Evolutionary conservation across 1,140 invertebrate species (phyloP).

Genomic region (Microvelia longipes): DNA sequence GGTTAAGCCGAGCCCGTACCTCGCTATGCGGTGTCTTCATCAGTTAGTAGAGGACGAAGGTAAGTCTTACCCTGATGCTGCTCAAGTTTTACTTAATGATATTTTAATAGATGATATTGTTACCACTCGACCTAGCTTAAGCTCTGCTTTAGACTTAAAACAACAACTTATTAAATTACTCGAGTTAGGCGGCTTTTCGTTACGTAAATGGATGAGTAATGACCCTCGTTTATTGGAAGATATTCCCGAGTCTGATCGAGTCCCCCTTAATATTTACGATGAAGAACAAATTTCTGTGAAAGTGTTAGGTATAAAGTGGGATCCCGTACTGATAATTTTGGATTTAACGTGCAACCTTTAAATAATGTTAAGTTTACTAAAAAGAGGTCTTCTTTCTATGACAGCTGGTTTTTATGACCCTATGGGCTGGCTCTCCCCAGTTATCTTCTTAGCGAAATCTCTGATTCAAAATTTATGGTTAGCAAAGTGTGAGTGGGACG

Average conservation of each 20-base stretch:
- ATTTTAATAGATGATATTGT: slow-evolving; percentile 34
- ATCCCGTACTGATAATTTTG: slow-evolving; percentile 14
- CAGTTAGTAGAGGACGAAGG: slow-evolving; percentile 24
- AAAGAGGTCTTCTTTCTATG: slow-evolving; percentile 23
- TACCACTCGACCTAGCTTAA: slow-evolving; percentile 20
- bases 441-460: slow-evolving; percentile 26
- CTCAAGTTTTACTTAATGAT: slow-evolving; percentile 23
- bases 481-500: slow-evolving; percentile 21
- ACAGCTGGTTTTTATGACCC: slow-evolving; percentile 30
- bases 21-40: slow-evolving; percentile 25
- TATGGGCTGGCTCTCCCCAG: slow-evolving; percentile 27
- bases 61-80: slow-evolving; percentile 17
- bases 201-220: slow-evolving; percentile 16
- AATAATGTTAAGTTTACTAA: slow-evolving; percentile 20
- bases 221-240: neutral
- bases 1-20: slow-evolving; percentile 23
- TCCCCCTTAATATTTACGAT: neutral
- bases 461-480: slow-evolving; percentile 11
- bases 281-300: neutral
- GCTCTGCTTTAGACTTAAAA: slow-evolving; percentile 14
- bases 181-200: slow-evolving; percentile 12
- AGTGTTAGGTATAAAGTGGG: slow-evolving; percentile 16
- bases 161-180: slow-evolving; percentile 14
- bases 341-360: neutral
- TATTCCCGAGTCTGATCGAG: neutral